Percentiles rank a stretch among this genome's conserved stretches.
phyloP scores from a whole-genome alignment of 2,113 vertebrate species.

The Hemibagrus wyckioides region DNA sequence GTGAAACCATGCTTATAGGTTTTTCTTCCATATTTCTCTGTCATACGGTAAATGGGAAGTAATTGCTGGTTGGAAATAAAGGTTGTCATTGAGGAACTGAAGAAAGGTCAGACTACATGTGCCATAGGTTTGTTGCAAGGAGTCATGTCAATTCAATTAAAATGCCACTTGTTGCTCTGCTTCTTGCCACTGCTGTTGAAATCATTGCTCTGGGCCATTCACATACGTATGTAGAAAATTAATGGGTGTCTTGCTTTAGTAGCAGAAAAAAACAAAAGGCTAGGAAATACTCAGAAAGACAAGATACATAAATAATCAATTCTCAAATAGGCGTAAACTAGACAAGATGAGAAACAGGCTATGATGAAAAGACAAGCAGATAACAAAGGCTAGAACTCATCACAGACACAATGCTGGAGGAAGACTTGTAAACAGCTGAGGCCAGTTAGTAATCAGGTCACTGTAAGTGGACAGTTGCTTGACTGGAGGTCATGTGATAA shows the following conservation, averaged over 20 bases:
- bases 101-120: neutral
- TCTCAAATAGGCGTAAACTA: neutral
- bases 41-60: neutral
- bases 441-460: neutral
- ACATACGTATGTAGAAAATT: neutral
- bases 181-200: neutral
- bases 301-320: neutral
- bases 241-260: neutral
- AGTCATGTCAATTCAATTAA: neutral
- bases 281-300: neutral
- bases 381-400: neutral
- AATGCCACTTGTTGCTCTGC: neutral
- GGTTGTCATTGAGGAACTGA: neutral
- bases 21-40: neutral
- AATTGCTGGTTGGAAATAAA: neutral
- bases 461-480: neutral
- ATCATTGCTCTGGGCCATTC: neutral
- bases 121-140: neutral
- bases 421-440: neutral
- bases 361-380: neutral
- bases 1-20: neutral
- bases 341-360: neutral
- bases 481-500: neutral
- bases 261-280: neutral
- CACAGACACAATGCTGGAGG: neutral